A percentile compares a stretch with the other conserved stretches of the same genome.
phyloP scores from a whole-genome alignment of 92 coral and sea anemone genomes.

The Montipora capitata region DNA sequence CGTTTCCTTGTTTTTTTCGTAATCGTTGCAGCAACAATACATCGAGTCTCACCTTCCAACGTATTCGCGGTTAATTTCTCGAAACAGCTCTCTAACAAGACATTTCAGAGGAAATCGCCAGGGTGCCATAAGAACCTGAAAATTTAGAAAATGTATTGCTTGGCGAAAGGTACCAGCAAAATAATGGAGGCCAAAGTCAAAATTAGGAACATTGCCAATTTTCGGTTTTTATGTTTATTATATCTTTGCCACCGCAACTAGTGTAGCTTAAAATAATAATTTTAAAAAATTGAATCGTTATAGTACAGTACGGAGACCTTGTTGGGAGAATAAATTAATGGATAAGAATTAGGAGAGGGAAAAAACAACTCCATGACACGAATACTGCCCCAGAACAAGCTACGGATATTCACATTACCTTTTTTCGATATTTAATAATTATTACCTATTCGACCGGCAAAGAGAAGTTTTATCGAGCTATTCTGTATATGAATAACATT shows the following conservation, averaged over 20 bases:
- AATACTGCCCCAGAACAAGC: too few species aligned
- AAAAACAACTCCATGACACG: too few species aligned
- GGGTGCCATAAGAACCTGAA: not conserved
- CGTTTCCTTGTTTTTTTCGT: not conserved
- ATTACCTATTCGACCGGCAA: not conserved
- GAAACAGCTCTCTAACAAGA: too few species aligned
- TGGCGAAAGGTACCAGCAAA: not conserved
- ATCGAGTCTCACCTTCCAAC: too few species aligned
- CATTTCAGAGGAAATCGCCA: not conserved
- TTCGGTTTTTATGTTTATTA: not conserved
- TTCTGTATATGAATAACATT: not conserved
- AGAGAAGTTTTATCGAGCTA: not conserved
- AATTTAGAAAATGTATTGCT: not conserved
- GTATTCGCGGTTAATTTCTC: not conserved
- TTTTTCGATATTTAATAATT: too few species aligned
- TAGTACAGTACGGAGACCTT: too few species aligned
- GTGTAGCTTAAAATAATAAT: too few species aligned
- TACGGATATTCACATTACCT: not conserved
- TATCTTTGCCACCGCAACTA: not conserved
- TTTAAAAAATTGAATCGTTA: too few species aligned
- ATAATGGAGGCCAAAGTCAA: not conserved
- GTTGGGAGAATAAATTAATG: too few species aligned
- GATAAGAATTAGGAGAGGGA: too few species aligned
- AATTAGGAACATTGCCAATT: slow-evolving; percentile 5
- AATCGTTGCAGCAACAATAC: not conserved